phyloP scores from a whole-genome alignment of 2,797 vertebrate species.

The Coccyzus lansbergi region DNA sequence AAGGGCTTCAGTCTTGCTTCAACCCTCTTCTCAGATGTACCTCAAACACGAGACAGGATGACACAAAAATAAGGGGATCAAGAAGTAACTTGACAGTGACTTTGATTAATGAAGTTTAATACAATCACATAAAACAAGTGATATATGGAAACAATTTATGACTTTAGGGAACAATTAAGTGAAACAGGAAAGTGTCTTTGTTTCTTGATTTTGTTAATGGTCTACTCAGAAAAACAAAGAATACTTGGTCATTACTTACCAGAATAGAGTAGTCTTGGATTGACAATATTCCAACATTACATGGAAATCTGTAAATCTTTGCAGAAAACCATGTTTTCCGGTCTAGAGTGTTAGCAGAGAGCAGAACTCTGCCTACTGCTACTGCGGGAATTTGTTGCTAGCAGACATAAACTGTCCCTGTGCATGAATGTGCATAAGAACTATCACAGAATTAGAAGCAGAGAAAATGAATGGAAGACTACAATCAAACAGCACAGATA shows the following conservation, averaged over 20 bases:
- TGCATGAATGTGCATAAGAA: neutral
- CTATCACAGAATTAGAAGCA: neutral
- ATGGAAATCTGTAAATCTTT: constrained; percentile 13
- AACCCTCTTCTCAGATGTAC: neutral
- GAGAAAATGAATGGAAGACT: neutral
- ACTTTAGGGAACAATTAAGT: neutral
- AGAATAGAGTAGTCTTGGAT: neutral
- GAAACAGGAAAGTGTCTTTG: neutral
- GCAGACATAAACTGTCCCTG: too few relatives aligned
- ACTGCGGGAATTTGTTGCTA: neutral
- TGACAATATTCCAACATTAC: neutral
- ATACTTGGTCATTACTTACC: neutral
- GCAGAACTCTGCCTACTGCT: neutral
- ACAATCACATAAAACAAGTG: neutral
- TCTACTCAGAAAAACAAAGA: neutral
- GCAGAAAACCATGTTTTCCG: neutral
- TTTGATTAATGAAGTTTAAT: neutral
- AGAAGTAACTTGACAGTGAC: neutral
- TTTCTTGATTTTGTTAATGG: constrained; percentile 9
- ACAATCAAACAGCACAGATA: neutral
- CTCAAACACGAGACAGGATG: neutral
- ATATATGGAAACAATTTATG: neutral
- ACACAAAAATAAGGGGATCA: neutral
- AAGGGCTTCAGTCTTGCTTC: neutral
- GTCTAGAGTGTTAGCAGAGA: neutral